Conservation (phyloP, 2,797 vertebrate genomes). For the Champsocephalus gunnari region DNA sequence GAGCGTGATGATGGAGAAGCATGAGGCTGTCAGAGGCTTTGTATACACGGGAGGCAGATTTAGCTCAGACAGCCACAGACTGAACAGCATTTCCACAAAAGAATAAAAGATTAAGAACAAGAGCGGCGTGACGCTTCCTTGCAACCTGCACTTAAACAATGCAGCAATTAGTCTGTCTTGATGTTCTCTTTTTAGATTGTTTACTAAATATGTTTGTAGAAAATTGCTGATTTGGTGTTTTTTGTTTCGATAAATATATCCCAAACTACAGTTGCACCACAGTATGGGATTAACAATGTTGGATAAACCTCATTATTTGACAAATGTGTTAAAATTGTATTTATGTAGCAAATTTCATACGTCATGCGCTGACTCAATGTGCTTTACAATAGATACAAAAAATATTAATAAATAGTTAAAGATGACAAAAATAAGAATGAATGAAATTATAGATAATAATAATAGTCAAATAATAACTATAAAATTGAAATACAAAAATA, state of each 20-base stretch:
- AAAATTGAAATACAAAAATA: no score
- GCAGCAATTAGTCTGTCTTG: neutral
- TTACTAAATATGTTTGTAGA: neutral
- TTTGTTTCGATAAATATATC: neutral
- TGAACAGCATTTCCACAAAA: conserved; percentile 4
- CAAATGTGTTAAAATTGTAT: no score
- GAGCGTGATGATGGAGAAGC: conserved; percentile 33
- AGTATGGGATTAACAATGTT: neutral
- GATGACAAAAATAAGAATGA: no score
- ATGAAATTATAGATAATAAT: no score
- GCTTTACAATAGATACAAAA: no score
- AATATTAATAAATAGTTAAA: no score
- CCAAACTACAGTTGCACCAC: neutral
- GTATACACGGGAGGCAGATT: conserved; percentile 35
- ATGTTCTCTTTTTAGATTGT: neutral
- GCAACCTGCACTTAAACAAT: neutral
- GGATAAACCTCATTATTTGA: no score
- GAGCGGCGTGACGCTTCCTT: neutral
- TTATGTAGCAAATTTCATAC: no score
- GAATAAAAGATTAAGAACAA: conserved; percentile 8
- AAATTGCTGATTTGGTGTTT: neutral
- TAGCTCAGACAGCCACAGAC: conserved; percentile 21
- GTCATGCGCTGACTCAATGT: no score
- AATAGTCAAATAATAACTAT: no score
- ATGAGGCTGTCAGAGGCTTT: conserved; percentile 21